Evolutionary conservation across 2,888 invertebrate species (phyloP).

Genomic region (Ophion ellenae): DNA sequence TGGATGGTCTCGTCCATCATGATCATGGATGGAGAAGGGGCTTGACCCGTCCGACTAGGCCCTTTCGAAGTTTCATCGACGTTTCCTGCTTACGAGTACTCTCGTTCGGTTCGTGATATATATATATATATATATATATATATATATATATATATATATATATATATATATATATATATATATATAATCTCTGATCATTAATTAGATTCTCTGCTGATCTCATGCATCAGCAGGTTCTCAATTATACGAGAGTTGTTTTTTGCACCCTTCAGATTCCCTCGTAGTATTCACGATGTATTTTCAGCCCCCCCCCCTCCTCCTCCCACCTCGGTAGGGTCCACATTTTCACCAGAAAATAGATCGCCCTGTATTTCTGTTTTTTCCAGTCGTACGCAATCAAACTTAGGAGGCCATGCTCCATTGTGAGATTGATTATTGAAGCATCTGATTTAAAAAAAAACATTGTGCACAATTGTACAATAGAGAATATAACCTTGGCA

Average conservation of each 20-base stretch:
- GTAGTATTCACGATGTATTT: constrained; percentile 2
- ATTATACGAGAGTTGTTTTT: constrained; percentile 45
- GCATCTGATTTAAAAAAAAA: not conserved
- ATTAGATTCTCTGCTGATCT: constrained; percentile 68
- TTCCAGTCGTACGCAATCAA: constrained; percentile 8
- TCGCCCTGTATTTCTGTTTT: not conserved
- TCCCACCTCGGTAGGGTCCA: not conserved
- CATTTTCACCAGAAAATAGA: not conserved
- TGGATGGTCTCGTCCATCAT: constrained; percentile 72
- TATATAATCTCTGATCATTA: constrained; percentile 55
- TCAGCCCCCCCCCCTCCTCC: not conserved
- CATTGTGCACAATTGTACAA: not conserved
- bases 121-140: not conserved
- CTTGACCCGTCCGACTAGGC: constrained; percentile 3
- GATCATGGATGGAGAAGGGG: constrained; percentile 39
- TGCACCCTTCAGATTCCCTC: not conserved
- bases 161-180: not conserved
- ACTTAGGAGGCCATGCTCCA: not conserved
- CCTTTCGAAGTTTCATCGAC: constrained; percentile 34
- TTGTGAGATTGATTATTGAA: constrained; percentile 5
- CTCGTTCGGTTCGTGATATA: not conserved
- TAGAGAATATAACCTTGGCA: not conserved
- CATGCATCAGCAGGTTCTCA: constrained; percentile 40
- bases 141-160: not conserved
- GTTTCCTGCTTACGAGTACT: constrained; percentile 14